phyloP scores from a whole-genome alignment of 2,888 invertebrate species.

The Lepas anatifera region DNA sequence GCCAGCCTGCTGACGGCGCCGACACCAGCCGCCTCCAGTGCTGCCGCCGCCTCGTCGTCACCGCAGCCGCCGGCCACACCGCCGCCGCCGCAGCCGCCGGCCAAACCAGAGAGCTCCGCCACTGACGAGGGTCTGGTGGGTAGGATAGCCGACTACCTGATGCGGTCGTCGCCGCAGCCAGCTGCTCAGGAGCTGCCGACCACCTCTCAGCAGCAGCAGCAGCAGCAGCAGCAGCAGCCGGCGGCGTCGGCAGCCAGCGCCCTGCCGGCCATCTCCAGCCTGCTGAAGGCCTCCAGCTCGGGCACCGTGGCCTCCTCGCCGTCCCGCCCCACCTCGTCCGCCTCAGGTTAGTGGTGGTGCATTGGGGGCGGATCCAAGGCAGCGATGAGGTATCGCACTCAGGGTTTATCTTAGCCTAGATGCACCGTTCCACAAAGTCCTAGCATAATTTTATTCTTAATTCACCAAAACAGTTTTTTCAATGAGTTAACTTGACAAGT shows the following conservation, averaged over 20 bases:
- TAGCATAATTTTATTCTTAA: no score
- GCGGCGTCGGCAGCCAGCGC: not conserved
- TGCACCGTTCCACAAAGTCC: no score
- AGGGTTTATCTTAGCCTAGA: no score
- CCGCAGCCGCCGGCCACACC: not conserved
- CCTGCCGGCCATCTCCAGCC: not conserved
- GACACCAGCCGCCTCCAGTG: not conserved
- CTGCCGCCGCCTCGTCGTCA: not conserved
- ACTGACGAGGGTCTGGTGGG: slow-evolving; percentile 8
- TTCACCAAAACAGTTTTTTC: no score
- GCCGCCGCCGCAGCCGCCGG: not conserved
- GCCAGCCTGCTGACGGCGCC: slow-evolving; percentile 5
- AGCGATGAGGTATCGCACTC: no score
- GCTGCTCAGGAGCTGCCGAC: not conserved
- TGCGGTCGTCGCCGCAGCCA: not conserved
- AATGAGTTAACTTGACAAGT: no score
- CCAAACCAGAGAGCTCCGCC: not conserved
- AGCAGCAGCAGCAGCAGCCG: slow-evolving; percentile 1
- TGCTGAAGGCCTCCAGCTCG: not conserved
- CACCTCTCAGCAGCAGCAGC: not conserved
- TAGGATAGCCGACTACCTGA: slow-evolving; percentile 13
- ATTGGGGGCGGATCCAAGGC: no score
- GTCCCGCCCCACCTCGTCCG: no score
- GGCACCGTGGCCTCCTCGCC: not conserved
- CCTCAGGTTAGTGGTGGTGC: no score